phyloP scores from a whole-genome alignment of 2,888 invertebrate species.

The Brassicogethes aeneus region DNA sequence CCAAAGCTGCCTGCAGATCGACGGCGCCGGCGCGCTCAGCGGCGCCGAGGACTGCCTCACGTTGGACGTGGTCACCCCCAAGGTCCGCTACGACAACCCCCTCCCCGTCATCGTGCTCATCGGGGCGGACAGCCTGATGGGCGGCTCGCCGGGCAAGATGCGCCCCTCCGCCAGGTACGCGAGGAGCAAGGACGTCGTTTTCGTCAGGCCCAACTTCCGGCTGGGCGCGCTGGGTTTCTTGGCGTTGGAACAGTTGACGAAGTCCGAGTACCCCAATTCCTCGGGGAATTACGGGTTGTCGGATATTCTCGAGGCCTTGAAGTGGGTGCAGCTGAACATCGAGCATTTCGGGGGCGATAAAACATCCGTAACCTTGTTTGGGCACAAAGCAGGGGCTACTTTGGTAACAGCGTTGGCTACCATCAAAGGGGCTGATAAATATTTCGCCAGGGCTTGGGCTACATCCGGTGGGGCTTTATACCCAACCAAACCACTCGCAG shows the following conservation, averaged over 20 bases:
- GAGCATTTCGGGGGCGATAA: slow-evolving; percentile 77
- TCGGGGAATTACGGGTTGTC: slow-evolving; percentile 83
- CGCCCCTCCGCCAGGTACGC: slow-evolving; percentile 71
- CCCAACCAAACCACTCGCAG: slow-evolving; percentile 54
- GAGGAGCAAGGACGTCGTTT: slow-evolving; percentile 69
- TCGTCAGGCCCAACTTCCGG: slow-evolving; percentile 81
- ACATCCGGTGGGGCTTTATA: slow-evolving; percentile 68
- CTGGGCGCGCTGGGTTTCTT: slow-evolving; percentile 59
- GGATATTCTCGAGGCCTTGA: slow-evolving; percentile 65
- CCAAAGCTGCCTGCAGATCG: slow-evolving; percentile 60
- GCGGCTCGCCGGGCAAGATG: slow-evolving; percentile 62
- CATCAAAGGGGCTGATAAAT: slow-evolving; percentile 49
- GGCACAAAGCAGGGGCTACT: slow-evolving; percentile 76
- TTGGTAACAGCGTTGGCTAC: slow-evolving; percentile 65
- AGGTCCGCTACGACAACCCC: slow-evolving; percentile 67
- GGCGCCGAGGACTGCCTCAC: slow-evolving; percentile 77
- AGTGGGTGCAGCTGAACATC: slow-evolving; percentile 76
- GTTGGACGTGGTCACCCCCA: slow-evolving; percentile 74
- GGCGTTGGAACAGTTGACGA: slow-evolving; percentile 60
- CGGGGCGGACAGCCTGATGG: slow-evolving; percentile 69
- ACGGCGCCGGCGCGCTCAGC: slow-evolving; percentile 54
- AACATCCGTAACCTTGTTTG: slow-evolving; percentile 68
- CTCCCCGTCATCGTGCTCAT: slow-evolving; percentile 76
- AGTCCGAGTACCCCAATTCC: slow-evolving; percentile 59
- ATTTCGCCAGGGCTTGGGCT: slow-evolving; percentile 69